Evolutionary conservation across 1,140 invertebrate species (phyloP), one percentile per base, ranked within the genome.

Genomic region (Mizuhopecten yessoensis): DNA sequence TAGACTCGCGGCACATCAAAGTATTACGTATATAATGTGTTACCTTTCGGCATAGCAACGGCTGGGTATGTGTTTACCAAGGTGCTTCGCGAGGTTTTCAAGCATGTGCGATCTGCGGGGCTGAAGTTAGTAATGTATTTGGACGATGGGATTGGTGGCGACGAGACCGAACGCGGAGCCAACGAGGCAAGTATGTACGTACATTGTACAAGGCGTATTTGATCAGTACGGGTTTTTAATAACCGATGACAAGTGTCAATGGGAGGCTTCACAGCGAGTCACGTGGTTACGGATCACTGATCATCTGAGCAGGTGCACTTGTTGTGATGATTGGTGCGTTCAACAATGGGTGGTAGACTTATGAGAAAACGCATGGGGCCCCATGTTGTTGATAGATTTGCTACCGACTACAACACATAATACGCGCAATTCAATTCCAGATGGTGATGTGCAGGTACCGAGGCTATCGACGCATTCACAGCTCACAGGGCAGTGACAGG

Each of bases 21-120:
- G 17, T 90, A 33, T 90, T 92, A 89, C 90, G 89, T 91, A 0
- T 92, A 36, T 42, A 93, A 92, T 33, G 89, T 90, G n/a, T 89
- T 92, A 33, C 89, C 90, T 57, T 90, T 91, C 86, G 89, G 90
- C 2, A 86, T 89, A 9, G 34, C 87, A 0, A 89, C 88, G 0
- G 89, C 87, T 10, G 93, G 91, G 3, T 90, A 90, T 33, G 91
- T 90, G n/a, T 86, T 92, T 89, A 89, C 33, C 23, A 91, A 91
- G 34, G 87, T 91, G 1, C 36, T 86, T 0, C 88, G 90, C 33
- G 86, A 91, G n/a, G 17, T 88, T 33, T 34, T 91, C 10, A 91
- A 89, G 33, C 88, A 75, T 45, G 57, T 86, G 45, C 34, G 91
- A 34, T 33, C 0, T 3, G 45, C 75, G 34, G 89, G 91, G 29